Evolutionary conservation across 2,888 invertebrate species (phyloP), one percentile per base, ranked within the genome.

Genomic region (Tachystola acroxantha): DNA sequence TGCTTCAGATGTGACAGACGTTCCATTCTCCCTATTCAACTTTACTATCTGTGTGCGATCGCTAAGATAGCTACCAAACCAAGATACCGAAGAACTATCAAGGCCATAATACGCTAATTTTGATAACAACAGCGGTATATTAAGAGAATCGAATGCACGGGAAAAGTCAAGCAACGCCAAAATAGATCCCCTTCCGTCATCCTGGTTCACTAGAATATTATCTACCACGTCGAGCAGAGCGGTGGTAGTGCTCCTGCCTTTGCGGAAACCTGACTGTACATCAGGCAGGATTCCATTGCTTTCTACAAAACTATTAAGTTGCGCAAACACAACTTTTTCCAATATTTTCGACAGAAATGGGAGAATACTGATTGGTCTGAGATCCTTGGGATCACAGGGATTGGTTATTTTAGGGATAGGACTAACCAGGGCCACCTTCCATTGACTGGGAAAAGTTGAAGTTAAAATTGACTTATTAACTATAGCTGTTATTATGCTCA

Each of bases 291-390:
- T 22, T 4, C 36, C 26, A 4, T 36, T 22, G 7, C 10, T 10
- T 19, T 36, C 38, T 3, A 43, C 5, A 12, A 13, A 40, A 5
- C 30, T 7, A 0, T 10, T 25, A 0, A 42, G n/a, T 32, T 45
- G 45, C 2, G 10, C 10, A 3, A 34, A 32, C 0, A 45, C 40
- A 0, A 40, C 25, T 26, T 34, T 46, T 35, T 46, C 46, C 6
- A 39, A 10, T 6, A 46, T 26, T 38, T 46, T 46, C 5, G 46
- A 41, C 1, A 42, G 6, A 12, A 29, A 24, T 2, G 36, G 36
- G 6, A 43, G 26, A 11, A 40, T 36, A 14, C 36, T 40, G 3
- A 43, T 43, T 2, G 42, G 35, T 3, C 41, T n/a, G 2, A 42
- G 19, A 19, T 42, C 38, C 7, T 32, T 30, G 0, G 27, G 1